Base-by-base conservation (phyloP, 2,113 vertebrate genomes). In the Archilochus colubris region DNA sequence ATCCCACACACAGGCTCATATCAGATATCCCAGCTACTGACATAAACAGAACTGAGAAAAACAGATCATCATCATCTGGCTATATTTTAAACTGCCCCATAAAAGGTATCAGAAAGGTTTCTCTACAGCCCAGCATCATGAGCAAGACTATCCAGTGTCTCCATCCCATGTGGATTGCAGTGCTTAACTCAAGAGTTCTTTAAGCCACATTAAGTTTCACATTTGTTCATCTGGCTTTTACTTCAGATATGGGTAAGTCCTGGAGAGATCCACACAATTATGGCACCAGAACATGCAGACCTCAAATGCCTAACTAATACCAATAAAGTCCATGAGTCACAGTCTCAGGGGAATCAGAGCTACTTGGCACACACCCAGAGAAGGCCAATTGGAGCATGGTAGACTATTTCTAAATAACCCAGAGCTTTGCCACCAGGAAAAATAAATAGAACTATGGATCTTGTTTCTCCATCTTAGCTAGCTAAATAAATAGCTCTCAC, bases 361-460 rank as follows among this genome's bases (percentile, higher is more conserved):
- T 72, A 91, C 79, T 92, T 95, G 95, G 97, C 94, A 58, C 0
- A 0, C 5, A 58, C 88, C 93, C 90, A 94, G 85, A 81, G 30
- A 80, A 93, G 94, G 90, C 94, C 96, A 96, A 36, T 55, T 70
- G 57, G 76, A 96, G 88, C 88, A 95, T 62, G 57, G 75, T 79
- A 95, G 91, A 97, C 94, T 93, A 86, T 96, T 93, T 97, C 89
- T 95, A 94, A 96, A 94, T 96, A 97, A 70, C 69, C 86, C 73
- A 95, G 82, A 67, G 92, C 91, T 93, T 95, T 93, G 58, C 75
- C 84, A 88, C 54, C 55, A 62, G 73, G 50, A 95, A 95, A 97
- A 97, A 97, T 95, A 97, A 97, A 97, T 97, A 97, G 96, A 91
- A 95, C 80, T 79, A 62, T 82, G 93, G 50, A 97, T 97, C 96